Base-by-base conservation (phyloP, 2,113 vertebrate species). In the Erinaceus europaeus region DNA sequence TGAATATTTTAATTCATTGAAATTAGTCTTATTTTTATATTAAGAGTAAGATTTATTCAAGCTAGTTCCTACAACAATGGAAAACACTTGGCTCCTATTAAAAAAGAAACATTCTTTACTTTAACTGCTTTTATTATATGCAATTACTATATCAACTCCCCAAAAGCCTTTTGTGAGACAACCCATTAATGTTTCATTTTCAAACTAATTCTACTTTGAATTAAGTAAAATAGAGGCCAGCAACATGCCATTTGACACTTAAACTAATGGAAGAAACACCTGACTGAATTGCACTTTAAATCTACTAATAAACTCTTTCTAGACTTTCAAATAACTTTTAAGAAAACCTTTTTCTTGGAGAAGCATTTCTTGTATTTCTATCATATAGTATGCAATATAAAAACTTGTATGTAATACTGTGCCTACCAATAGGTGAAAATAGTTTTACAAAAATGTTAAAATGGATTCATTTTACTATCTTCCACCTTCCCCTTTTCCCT, bases 1-100 rank as follows among this genome's bases (percentile, higher is more conserved):
- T 84, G 77, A 82, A 42, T 88, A 46, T 57, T 94, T 83, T 86
- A 94, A 92, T 90, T 92, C 42, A 84, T 15, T 32, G 36, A 77
- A 84, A 71, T 55, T 36, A 77, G 23, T 9, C 21, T 71, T 86
- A 76, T 86, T 90, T 64, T 50, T 32, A 67, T 52, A 84, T 78
- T 92, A 36, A 84, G 42, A 27, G 46, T 92, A 42, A 93, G 48
- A 87, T 86, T 71, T 74, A 68, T 85, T 90, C 53, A 87, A 18
- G 55, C 42, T 75, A 57, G 46, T 32, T 79, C 75, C 87, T 27
- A 14, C 17, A 71, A 1, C 4, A 94, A 36, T 87, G 12, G 67
- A 92, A 94, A 93, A 79, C 1, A 2, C 27, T 48, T 86, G 38
- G 40, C 42, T 65, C n/a, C 86, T 86, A 75, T 88, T 82, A 82